Evolutionary conservation across 1,140 invertebrate genomes (phyloP).

Genomic region (Cherax quadricarinatus): DNA sequence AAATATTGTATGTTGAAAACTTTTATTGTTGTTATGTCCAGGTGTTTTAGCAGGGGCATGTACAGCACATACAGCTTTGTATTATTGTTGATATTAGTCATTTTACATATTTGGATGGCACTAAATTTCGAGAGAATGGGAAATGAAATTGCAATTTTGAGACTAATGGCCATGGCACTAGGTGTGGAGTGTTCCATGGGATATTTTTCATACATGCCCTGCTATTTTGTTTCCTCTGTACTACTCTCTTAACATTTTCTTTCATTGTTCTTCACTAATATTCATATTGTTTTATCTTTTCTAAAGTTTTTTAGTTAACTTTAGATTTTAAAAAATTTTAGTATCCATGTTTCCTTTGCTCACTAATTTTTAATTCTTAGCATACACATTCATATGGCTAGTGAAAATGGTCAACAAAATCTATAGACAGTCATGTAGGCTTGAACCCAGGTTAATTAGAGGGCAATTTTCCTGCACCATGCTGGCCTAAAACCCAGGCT

Average conservation of each 20-base stretch:
- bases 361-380: no score
- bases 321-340: no score
- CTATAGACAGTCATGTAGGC: no score
- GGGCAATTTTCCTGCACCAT: no score
- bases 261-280: background rate
- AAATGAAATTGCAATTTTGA: constrained; percentile 17
- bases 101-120: background rate
- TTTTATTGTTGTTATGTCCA: background rate
- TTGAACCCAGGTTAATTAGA: no score
- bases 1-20: no score
- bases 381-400: no score
- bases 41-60: background rate
- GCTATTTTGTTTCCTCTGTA: background rate
- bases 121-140: background rate
- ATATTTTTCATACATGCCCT: background rate
- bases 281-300: background rate
- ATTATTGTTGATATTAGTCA: background rate
- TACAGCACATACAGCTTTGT: background rate
- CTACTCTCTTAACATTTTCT: background rate
- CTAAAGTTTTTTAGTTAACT: no score
- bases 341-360: no score
- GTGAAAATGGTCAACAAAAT: no score
- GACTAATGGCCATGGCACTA: background rate
- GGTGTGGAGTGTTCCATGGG: background rate
- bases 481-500: no score